Base-by-base conservation (phyloP, 2,888 invertebrate genomes). In the Lottia gigantea region DNA sequence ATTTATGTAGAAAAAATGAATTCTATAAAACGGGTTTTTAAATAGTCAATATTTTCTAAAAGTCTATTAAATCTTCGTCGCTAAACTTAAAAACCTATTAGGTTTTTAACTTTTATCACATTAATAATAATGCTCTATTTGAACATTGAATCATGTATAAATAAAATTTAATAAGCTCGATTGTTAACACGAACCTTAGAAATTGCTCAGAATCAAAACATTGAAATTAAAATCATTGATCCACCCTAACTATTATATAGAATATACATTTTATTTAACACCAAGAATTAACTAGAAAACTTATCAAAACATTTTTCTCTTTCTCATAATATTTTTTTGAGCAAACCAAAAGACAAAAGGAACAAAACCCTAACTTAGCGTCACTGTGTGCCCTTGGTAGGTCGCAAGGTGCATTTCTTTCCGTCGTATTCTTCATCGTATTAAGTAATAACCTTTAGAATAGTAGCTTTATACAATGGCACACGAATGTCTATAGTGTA, bases 281-380 rank as follows among this genome's bases (percentile, higher is more conserved):
- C 19, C 23, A 23, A 55, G 55, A 55, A 55, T 55, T 55, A 55
- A 55, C 19, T 11, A 23, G 19, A 55, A 55, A 55, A 23, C 55
- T 55, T 55, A 55, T 55, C 55, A 55, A 55, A 55, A 55, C 23
- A 55, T 55, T 23, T 55, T 19, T 55, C 23, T 55, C 19, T 55
- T 55, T 23, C 23, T 23, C 8, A 55, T 23, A 55, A 55, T 55
- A 55, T 55, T 55, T 19, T 55, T 23, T 19, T 23, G 55, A n/a
- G 55, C 55, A 55, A 55, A 55, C 23, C 55, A 55, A n/a, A 55
- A 23, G 55, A 55, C 23, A 55, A 19, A 23, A 19, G n/a, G 19
- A 19, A 55, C 55, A 55, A 55, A 23, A 23, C 19, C 19, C 23
- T 23, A 55, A 55, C 19, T 55, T 55, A 23, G 55, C 19, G 55